phyloP scores from a whole-genome alignment of 2,797 vertebrate genomes.

The Morus bassanus region DNA sequence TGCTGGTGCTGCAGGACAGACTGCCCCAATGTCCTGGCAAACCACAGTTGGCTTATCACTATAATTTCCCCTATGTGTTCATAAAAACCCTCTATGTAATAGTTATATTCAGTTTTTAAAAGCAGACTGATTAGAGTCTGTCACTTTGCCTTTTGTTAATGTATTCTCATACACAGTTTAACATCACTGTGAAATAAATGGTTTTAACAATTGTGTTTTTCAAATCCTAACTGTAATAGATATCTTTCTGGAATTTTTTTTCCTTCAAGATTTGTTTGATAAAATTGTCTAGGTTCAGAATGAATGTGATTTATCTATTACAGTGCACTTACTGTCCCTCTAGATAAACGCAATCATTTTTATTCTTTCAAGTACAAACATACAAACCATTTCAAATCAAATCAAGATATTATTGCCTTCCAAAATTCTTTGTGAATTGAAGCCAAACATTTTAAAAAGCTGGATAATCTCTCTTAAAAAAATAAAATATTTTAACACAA shows the following conservation, averaged over 20 bases:
- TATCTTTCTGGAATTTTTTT: background rate
- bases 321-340: background rate
- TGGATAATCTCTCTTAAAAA: background rate
- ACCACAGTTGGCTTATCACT: background rate
- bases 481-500: background rate
- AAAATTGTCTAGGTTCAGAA: background rate
- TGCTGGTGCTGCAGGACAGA: background rate
- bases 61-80: background rate
- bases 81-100: background rate
- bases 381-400: background rate
- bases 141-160: background rate
- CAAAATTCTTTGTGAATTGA: background rate
- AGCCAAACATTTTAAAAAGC: background rate
- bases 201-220: background rate
- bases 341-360: background rate
- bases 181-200: background rate
- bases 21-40: background rate
- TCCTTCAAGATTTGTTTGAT: background rate
- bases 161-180: background rate
- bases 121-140: background rate
- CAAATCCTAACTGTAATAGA: background rate
- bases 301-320: background rate
- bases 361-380: background rate
- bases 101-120: conserved; percentile 24
- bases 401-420: background rate